A percentile compares a stretch with the other conserved stretches of the same genome.
Evolutionary conservation across 2,888 invertebrate genomes (phyloP).

Genomic region (Adineta ricciae): DNA sequence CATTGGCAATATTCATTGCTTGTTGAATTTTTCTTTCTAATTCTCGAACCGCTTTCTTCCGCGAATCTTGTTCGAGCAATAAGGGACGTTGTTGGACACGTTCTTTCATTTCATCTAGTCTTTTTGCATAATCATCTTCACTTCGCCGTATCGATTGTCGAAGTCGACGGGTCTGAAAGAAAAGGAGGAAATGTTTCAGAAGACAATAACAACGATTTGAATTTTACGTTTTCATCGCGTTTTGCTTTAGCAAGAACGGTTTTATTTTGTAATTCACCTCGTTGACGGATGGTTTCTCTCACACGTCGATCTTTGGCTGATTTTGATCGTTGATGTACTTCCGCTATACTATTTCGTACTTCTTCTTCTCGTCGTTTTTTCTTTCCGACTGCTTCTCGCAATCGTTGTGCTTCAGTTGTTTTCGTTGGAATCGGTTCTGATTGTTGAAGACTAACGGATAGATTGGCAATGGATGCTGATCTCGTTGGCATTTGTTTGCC

Average conservation of each 20-base stretch:
- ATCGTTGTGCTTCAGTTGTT: slow-evolving; percentile 3
- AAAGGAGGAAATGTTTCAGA: neutral
- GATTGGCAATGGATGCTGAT: neutral
- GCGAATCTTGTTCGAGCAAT: neutral
- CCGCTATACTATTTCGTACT: neutral
- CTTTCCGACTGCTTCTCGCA: neutral
- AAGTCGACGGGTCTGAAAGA: neutral
- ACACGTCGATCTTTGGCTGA: neutral
- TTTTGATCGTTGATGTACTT: neutral
- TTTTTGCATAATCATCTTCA: neutral
- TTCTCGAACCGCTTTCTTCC: neutral
- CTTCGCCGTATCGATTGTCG: neutral
- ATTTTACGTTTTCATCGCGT: neutral
- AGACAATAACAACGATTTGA: neutral
- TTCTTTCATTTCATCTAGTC: neutral
- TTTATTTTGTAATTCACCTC: neutral
- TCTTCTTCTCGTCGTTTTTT: slow-evolving; percentile 4
- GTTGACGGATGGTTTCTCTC: neutral
- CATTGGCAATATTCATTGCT: neutral
- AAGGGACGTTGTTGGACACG: neutral
- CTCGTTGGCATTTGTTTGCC: slow-evolving; percentile 1
- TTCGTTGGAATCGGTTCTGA: neutral
- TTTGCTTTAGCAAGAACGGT: neutral
- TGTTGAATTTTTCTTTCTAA: slow-evolving; percentile 1
- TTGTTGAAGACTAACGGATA: neutral